Evolutionary conservation across 2,113 vertebrate species (phyloP).

Genomic region (Sigmodon hispidus): DNA sequence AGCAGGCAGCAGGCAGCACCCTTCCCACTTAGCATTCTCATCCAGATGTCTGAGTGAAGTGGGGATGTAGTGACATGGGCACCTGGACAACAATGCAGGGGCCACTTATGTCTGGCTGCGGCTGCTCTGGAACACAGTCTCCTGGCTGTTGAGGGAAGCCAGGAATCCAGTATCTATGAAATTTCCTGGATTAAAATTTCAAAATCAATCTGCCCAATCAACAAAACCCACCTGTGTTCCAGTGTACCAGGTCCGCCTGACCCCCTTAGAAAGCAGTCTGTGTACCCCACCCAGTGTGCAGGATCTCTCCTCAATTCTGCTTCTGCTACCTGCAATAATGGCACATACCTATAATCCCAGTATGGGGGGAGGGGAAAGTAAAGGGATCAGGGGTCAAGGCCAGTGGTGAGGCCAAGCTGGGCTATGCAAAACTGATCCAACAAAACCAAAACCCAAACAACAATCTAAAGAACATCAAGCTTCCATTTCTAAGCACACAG

Average conservation of each 20-base stretch:
- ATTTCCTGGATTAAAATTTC: not conserved
- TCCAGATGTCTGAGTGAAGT: not conserved
- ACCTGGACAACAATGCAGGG: rapidly evolving
- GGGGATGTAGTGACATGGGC: rapidly evolving
- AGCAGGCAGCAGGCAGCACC: not conserved
- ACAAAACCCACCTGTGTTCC: not conserved
- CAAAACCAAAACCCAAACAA: not conserved
- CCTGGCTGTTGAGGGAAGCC: not conserved
- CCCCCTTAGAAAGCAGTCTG: rapidly evolving
- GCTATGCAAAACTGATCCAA: not conserved
- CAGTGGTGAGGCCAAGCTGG: not conserved
- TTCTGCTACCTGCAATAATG: not conserved
- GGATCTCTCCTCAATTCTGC: too few species aligned
- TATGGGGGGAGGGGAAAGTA: not conserved
- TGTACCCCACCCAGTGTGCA: rapidly evolving
- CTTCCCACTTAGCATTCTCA: not conserved
- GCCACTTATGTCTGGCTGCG: not conserved
- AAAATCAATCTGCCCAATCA: not conserved
- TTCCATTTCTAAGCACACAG: not conserved
- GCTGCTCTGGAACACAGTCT: not conserved
- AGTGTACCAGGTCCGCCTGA: too few species aligned
- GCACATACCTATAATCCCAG: too few species aligned
- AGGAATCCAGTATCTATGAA: not conserved
- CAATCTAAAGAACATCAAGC: not conserved
- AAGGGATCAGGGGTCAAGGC: not conserved